Conservation (phyloP, 2,113 vertebrate genomes). For the Dascyllus trimaculatus region DNA sequence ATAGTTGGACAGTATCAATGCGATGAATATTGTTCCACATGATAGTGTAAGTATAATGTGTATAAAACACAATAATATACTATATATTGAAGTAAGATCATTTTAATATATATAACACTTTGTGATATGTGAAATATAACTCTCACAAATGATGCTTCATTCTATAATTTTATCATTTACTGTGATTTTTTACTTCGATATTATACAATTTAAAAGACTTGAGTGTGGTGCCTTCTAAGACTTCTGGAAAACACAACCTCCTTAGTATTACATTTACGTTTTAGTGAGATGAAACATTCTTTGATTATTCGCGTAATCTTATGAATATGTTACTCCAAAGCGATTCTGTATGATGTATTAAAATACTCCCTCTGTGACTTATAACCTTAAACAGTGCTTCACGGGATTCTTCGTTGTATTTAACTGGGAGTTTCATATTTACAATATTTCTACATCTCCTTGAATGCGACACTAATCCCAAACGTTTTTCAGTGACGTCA, state of each 20-base stretch:
- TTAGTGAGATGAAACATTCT: not conserved
- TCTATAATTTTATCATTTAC: not conserved
- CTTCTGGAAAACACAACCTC: not conserved
- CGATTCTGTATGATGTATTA: too few relatives aligned
- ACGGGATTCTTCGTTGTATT: too few relatives aligned
- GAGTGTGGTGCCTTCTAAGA: fast-evolving
- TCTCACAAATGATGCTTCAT: too few relatives aligned
- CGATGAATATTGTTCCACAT: too few relatives aligned
- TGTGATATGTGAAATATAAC: too few relatives aligned
- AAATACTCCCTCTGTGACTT: not conserved
- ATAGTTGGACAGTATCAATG: too few relatives aligned
- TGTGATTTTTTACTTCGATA: not conserved
- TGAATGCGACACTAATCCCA: constrained; percentile 22
- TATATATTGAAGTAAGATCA: too few relatives aligned
- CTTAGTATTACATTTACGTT: not conserved
- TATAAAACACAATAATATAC: too few relatives aligned
- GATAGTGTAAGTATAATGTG: too few relatives aligned
- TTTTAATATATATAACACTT: too few relatives aligned
- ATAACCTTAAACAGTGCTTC: not conserved
- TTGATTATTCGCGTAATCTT: too few relatives aligned
- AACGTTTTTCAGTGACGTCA: constrained; percentile 73
- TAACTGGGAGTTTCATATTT: not conserved
- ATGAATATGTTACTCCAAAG: too few relatives aligned
- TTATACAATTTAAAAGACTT: not conserved
- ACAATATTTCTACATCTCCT: fast-evolving